phyloP scores from a whole-genome alignment of 2,888 invertebrate species.

The Hydropsyche betteni region DNA sequence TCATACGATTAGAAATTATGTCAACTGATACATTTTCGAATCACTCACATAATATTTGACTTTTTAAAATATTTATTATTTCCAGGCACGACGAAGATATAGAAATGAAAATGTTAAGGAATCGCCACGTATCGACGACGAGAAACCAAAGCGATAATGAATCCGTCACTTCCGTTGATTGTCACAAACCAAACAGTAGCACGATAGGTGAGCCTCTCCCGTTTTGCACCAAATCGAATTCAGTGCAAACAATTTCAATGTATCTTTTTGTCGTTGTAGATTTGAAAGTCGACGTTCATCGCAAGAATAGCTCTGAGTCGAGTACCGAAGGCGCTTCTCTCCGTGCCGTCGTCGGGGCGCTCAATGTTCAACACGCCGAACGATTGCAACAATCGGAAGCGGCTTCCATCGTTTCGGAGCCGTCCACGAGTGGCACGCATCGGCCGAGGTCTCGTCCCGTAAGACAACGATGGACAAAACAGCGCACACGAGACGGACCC shows the following conservation, averaged over 20 bases:
- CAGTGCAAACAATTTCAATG: background rate
- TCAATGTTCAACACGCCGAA: conserved; percentile 60
- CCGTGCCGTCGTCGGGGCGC: conserved; percentile 58
- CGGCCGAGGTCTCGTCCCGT: conserved; percentile 57
- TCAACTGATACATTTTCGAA: background rate
- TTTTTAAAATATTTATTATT: background rate
- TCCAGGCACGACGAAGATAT: conserved; percentile 75
- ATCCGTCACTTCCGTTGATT: conserved; percentile 73
- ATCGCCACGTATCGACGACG: conserved; percentile 57
- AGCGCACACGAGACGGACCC: conserved; percentile 35
- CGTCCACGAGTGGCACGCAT: conserved; percentile 53
- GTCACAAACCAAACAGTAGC: conserved; percentile 70
- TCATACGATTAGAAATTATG: background rate
- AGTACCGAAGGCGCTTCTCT: conserved; percentile 72
- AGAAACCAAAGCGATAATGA: conserved; percentile 69
- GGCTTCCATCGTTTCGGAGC: conserved; percentile 56
- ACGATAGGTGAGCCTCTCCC: conserved; percentile 68
- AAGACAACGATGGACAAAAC: conserved; percentile 49
- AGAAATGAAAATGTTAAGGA: conserved; percentile 78
- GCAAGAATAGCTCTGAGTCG: conserved; percentile 90
- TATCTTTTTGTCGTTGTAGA: conserved; percentile 62
- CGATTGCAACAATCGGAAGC: conserved; percentile 55
- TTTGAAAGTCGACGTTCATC: conserved; percentile 92
- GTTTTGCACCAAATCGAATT: conserved; percentile 13
- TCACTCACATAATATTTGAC: background rate